A percentile compares a stretch with the other conserved stretches of the same genome.
Conservation (phyloP, 92 coral and sea anemone genomes). For the Epizoanthus rinbou region DNA sequence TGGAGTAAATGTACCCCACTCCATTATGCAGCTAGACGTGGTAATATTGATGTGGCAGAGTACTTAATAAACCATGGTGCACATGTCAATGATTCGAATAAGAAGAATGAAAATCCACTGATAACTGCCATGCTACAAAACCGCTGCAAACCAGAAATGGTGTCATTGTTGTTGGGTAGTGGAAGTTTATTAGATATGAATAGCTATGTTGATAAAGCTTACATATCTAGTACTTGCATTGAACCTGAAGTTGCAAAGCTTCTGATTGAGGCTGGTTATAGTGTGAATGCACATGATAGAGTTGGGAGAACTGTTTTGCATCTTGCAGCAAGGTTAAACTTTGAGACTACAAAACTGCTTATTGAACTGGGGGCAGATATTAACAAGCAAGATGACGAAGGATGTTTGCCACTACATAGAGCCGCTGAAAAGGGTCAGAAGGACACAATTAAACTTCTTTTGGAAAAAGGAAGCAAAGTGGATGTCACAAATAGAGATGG, state of each 20-base stretch:
- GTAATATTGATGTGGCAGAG: too few relatives aligned
- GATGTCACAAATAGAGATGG: conserved; percentile 6
- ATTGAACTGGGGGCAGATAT: conserved; percentile 35
- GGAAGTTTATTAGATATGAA: too few relatives aligned
- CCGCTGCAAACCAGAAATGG: too few relatives aligned
- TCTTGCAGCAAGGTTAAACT: conserved; percentile 2
- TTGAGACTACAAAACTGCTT: conserved; percentile 19
- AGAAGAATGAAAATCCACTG: too few relatives aligned
- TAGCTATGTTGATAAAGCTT: too few relatives aligned
- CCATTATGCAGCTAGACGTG: too few relatives aligned
- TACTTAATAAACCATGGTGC: too few relatives aligned
- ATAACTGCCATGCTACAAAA: too few relatives aligned
- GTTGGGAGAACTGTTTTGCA: conserved; percentile 15
- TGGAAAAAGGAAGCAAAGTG: conserved; percentile 33
- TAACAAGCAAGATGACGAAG: conserved; percentile 9
- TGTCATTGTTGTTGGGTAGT: too few relatives aligned
- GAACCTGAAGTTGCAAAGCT: neutral
- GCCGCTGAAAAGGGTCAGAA: neutral
- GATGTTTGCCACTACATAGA: conserved; percentile 11
- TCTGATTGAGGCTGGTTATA: neutral
- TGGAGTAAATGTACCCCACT: too few relatives aligned
- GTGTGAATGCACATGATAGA: conserved; percentile 3
- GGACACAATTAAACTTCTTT: conserved; percentile 7
- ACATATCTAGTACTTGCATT: neutral
- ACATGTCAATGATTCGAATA: too few relatives aligned